Percentiles rank a stretch among this genome's conserved stretches.
phyloP scores from a whole-genome alignment of 2,113 vertebrate species.

The Maccullochella peelii region DNA sequence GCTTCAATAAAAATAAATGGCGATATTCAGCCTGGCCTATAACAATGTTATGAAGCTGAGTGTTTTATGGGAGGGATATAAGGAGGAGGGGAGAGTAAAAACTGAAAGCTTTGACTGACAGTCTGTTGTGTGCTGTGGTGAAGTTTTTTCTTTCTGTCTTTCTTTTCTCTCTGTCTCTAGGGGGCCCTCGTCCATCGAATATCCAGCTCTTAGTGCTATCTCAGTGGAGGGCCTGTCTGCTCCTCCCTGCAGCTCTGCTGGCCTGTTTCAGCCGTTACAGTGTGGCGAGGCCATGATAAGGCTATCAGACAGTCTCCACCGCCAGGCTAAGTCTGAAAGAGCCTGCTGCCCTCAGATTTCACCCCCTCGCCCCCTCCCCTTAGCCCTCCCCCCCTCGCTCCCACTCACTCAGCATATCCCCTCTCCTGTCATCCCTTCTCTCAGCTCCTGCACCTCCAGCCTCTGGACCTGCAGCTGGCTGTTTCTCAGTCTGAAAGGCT shows the following conservation, averaged over 20 bases:
- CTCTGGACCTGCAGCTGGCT: slow-evolving; percentile 41
- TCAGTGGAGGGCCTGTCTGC: slow-evolving; percentile 47
- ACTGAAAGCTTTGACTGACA: slow-evolving; percentile 62
- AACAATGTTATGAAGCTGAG: neutral
- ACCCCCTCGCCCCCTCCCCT: too few species aligned
- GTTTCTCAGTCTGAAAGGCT: slow-evolving; percentile 28
- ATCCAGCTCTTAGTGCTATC: slow-evolving; percentile 68
- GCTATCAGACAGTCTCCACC: slow-evolving; percentile 86
- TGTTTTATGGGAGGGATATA: neutral
- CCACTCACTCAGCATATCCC: slow-evolving; percentile 16
- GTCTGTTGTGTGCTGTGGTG: slow-evolving; percentile 72
- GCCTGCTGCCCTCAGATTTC: slow-evolving; percentile 89
- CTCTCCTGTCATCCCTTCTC: slow-evolving; percentile 29
- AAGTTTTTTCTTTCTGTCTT: slow-evolving; percentile 4
- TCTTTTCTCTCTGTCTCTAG: neutral
- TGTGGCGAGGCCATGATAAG: slow-evolving; percentile 88
- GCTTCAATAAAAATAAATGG: neutral
- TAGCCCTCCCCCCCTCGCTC: slow-evolving; percentile 25
- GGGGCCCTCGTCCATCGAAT: slow-evolving; percentile 21
- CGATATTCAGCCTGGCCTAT: neutral
- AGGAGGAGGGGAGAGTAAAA: slow-evolving; percentile 11
- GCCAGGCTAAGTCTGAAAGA: slow-evolving; percentile 40
- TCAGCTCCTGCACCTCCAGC: neutral
- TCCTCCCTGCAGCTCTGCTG: slow-evolving; percentile 71
- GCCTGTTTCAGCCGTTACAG: slow-evolving; percentile 86